Evolutionary conservation across 2,797 vertebrate species (phyloP).

Genomic region (Cetoscarus ocellatus): DNA sequence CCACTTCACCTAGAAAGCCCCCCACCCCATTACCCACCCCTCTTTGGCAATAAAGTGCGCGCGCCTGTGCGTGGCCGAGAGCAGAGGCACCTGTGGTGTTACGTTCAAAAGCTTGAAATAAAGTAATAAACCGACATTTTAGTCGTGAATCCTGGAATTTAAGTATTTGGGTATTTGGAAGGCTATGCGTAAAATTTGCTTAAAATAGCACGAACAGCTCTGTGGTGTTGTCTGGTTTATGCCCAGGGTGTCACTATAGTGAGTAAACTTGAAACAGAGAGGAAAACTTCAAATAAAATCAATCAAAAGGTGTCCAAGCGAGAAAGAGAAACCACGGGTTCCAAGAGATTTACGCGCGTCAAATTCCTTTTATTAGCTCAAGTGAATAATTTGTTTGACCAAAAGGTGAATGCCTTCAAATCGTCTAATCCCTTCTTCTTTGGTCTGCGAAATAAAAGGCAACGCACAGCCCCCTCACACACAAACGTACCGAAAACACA

Average conservation of each 20-base stretch:
- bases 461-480: conserved; percentile 1
- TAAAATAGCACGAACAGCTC: too few relatives aligned
- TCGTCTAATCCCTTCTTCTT: conserved; percentile 70
- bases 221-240: neutral
- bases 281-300: neutral
- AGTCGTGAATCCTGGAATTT: neutral
- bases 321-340: conserved; percentile 11
- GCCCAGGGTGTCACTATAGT: neutral
- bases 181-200: too few relatives aligned
- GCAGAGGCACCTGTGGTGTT: conserved; percentile 37
- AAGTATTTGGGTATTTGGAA: too few relatives aligned
- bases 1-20: conserved; percentile 54
- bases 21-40: conserved; percentile 13
- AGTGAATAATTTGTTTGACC: conserved; percentile 80
- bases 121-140: neutral
- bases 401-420: conserved; percentile 76
- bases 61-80: neutral
- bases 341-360: conserved; percentile 68
- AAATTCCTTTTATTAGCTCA: conserved; percentile 75
- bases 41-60: conserved; percentile 23
- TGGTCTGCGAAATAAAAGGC: conserved; percentile 73
- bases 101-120: neutral
- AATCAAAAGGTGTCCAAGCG: neutral
- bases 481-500: conserved; percentile 10
- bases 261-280: neutral